Percentiles rank a stretch among this genome's conserved stretches.
These are phyloP conservation scores for Halcyon senegalensis DNA, from an alignment of 2,113 vertebrate genomes.

Conservation along the genomic window DNA sequence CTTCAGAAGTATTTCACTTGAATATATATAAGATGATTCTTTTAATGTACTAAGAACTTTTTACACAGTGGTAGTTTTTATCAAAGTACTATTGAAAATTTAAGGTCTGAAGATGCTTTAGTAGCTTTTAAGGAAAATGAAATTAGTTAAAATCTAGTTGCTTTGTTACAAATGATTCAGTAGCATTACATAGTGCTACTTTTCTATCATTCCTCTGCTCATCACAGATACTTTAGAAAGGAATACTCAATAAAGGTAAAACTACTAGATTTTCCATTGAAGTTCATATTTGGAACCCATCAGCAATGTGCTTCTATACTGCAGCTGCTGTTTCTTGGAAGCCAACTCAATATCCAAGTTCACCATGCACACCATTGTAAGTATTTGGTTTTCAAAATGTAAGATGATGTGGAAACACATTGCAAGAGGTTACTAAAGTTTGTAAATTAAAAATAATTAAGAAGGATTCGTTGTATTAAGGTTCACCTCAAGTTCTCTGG, in stretches of 20 bases:
- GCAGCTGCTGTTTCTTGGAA: background rate
- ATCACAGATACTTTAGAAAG: background rate
- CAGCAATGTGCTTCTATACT: background rate
- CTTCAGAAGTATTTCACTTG: background rate
- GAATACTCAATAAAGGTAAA: background rate
- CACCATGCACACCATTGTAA: background rate
- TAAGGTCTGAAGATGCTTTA: background rate
- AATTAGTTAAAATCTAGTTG: background rate
- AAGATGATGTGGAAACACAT: background rate
- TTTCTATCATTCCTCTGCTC: background rate
- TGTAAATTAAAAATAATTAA: constrained; percentile 20
- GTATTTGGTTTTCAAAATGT: background rate
- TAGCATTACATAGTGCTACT: background rate
- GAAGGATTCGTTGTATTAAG: background rate
- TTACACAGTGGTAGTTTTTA: background rate
- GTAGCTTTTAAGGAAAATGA: background rate
- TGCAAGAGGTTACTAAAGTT: background rate
- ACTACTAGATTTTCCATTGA: background rate
- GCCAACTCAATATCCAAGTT: background rate
- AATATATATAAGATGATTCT: background rate
- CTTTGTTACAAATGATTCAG: background rate
- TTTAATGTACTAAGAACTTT: background rate
- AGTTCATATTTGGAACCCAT: background rate
- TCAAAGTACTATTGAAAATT: background rate
- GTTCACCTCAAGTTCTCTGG: background rate